Evolutionary conservation across 2,113 vertebrate species (phyloP).

Genomic region (Apteryx owenii): DNA sequence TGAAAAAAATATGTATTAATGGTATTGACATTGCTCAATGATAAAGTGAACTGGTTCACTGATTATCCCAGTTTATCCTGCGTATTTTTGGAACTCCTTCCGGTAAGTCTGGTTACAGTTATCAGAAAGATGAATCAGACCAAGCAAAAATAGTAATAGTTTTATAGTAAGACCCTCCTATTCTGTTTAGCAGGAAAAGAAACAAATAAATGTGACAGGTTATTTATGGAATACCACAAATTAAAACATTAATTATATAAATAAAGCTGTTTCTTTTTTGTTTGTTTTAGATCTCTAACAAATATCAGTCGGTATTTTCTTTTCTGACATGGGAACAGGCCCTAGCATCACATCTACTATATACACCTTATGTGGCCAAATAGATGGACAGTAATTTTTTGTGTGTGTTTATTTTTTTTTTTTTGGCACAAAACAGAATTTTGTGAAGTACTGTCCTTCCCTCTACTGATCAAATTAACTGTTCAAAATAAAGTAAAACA

Average conservation of each 20-base stretch:
- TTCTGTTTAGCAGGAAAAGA: not conserved
- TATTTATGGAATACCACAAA: not conserved
- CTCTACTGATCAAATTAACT: not conserved
- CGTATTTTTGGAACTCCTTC: not conserved
- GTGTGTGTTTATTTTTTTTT: not conserved
- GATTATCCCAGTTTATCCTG: not conserved
- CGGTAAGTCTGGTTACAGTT: not conserved
- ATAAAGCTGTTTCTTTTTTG: not conserved
- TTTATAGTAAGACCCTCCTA: not conserved
- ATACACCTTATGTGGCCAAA: not conserved
- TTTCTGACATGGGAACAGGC: not conserved
- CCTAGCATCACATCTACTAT: not conserved
- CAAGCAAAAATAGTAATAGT: not conserved
- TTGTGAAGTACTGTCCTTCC: not conserved
- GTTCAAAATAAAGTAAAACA: not conserved
- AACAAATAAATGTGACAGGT: not conserved
- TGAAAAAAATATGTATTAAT: not conserved
- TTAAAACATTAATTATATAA: not conserved
- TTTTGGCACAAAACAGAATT: not conserved
- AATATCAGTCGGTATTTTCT: not conserved
- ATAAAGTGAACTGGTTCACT: not conserved
- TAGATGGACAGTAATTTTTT: not conserved
- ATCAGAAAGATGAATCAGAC: not conserved
- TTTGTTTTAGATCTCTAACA: not conserved
- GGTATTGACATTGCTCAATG: not conserved